Conservation (phyloP, 1,140 invertebrate genomes). For the Caenorhabditis elegans region WBcel235 BX284605.5:9475001-9475500, state of each 20-base stretch:
- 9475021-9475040: no score
- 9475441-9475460: not conserved
- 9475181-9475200: constrained; percentile 12
- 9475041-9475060: no score
- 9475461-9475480: not conserved
- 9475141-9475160: not conserved
- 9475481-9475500: not conserved
- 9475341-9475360: no score
- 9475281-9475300: no score
- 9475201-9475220: not conserved
- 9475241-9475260: not conserved
- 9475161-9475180: not conserved
- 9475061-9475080: no score
- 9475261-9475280: not conserved
- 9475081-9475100: no score
- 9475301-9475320: no score
- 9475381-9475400: constrained; percentile 6
- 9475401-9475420: not conserved
- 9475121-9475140: no score
- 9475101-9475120: no score
- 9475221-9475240: not conserved
- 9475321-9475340: no score
- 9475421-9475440: not conserved
- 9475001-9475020: no score
- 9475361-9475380: no score